Base-by-base conservation (phyloP, 2,113 vertebrate species). In the Scomber scombrus region DNA sequence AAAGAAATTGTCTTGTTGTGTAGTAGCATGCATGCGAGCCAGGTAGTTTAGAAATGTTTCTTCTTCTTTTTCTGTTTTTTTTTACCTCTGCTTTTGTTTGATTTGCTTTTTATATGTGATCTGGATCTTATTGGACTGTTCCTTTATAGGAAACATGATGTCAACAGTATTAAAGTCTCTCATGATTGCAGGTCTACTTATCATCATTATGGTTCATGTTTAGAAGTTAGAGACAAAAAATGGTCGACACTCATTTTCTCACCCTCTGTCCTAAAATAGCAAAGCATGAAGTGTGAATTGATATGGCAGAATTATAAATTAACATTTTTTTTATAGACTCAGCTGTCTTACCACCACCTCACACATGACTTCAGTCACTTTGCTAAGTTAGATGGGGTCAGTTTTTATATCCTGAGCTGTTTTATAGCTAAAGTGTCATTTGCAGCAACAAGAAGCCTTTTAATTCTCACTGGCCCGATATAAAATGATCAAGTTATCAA, bases 1-100 rank as follows among this genome's bases (percentile, higher is more conserved):
- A 68, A 82, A 80, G 34, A 78, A 79, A 75, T 63, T 66, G 60
- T 88, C 58, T 86, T 72, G 84, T 85, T 91, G 83, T 88, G 88
- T 91, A 81, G 85, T 89, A 87, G 87, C 90, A 78, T 87, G 87
- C 91, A 93, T 93, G 88, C 80, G 54, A 63, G 71, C 85, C 87
- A 12, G 54, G 60, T 88, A 85, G 80, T 40, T 80, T 88, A 85
- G 85, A 78, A 15, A 19, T 12, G 23, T 75, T 75, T 50, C 19
- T 75, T 73, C 19, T 3, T 54, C 12, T 45, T 76, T 66, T 80
- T 31, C 26, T 26, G 31, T 29, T 52, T 26, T 83, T 88, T 86
- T 91, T 79, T 61, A 69, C 62, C 29, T 78, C 54, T 68, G 45
- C 18, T 76, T 86, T 74, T 61, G 21, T 85, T 90, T 76, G 40